These are phyloP conservation scores for Pristiophorus japonicus DNA, from an alignment of 2,113 vertebrate genomes.

Conservation along the genomic window DNA sequence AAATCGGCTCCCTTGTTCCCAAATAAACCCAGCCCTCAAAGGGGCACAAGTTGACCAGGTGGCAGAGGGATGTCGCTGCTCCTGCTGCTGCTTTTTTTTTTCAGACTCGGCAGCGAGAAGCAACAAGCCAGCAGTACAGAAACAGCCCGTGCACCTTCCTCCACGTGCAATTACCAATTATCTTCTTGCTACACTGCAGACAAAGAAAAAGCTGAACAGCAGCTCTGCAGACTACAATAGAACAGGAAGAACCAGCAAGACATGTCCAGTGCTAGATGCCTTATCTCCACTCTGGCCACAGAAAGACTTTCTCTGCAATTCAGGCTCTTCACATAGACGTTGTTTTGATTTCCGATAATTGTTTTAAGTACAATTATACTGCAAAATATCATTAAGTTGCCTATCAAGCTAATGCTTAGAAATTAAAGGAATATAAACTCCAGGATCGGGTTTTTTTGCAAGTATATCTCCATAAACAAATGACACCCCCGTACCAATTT, in stretches of 20 bases:
- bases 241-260: neutral
- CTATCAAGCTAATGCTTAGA: neutral
- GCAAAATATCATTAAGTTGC: neutral
- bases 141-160: neutral
- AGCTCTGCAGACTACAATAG: neutral
- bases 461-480: neutral
- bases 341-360: slow-evolving; percentile 16
- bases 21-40: neutral
- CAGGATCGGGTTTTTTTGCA: neutral
- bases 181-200: neutral
- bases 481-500: neutral
- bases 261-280: neutral
- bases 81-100: neutral
- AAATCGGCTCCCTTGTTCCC: neutral
- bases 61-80: neutral
- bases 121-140: neutral
- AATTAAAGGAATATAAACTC: neutral
- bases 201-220: neutral
- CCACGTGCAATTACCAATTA: slow-evolving; percentile 19
- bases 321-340: neutral
- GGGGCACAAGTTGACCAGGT: neutral
- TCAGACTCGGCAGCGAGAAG: neutral
- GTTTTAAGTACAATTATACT: neutral
- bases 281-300: neutral
- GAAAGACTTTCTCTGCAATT: neutral